phyloP scores from a whole-genome alignment of 2,888 invertebrate species.

The Thymelicus sylvestris region DNA sequence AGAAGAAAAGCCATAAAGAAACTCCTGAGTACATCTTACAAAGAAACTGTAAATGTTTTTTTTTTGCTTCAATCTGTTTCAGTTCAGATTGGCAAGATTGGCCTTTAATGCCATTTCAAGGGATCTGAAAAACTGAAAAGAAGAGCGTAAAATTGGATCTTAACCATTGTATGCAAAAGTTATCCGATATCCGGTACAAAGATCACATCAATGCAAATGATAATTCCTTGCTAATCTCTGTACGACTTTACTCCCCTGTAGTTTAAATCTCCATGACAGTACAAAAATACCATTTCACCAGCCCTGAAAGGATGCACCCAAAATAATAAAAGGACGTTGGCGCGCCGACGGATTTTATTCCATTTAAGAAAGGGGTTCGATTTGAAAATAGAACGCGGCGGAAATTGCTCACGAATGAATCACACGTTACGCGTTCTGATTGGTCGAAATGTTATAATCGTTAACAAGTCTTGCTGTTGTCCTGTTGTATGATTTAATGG shows the following conservation, averaged over 20 bases:
- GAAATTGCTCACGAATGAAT: conserved; percentile 77
- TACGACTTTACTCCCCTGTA: background rate
- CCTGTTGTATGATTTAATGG: conserved; percentile 18
- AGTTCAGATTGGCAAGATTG: too few relatives aligned
- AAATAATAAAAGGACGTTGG: conserved; percentile 73
- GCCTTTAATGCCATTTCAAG: too few relatives aligned
- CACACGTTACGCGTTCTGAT: conserved; percentile 53
- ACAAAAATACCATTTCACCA: conserved; percentile 27
- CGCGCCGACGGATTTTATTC: conserved; percentile 77
- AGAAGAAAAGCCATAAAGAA: too few relatives aligned
- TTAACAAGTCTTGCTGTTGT: conserved; percentile 27
- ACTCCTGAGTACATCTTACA: too few relatives aligned
- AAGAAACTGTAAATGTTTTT: too few relatives aligned
- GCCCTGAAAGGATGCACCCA: conserved; percentile 55
- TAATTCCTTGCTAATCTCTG: background rate
- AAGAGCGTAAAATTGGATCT: too few relatives aligned
- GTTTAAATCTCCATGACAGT: conserved; percentile 6
- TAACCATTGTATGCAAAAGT: background rate
- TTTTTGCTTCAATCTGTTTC: too few relatives aligned
- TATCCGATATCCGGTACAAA: background rate
- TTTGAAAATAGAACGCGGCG: conserved; percentile 79
- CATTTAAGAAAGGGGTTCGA: conserved; percentile 71
- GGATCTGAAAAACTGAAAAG: too few relatives aligned
- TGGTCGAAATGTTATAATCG: conserved; percentile 36
- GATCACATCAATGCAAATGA: too few relatives aligned